Base-by-base conservation (phyloP, 2,113 vertebrate genomes). In the Gymnorhina tibicen region DNA sequence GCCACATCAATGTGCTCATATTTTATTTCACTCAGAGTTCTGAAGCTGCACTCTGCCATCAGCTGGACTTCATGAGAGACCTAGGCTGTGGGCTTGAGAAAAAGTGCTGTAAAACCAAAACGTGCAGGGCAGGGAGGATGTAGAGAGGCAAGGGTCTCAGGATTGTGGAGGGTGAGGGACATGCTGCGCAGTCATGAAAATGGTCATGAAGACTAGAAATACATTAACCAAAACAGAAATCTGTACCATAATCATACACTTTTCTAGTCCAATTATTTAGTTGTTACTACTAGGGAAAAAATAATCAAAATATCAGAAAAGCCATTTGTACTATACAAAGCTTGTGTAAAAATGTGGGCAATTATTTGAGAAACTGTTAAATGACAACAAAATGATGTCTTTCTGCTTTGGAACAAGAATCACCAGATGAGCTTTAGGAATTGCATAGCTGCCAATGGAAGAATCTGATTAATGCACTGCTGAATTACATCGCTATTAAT, bases 221-320 rank as follows among this genome's bases (percentile, higher is more conserved):
- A 67, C 22, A 96, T 92, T 94, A 92, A 96, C 20, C 63, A 88
- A 94, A 92, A 60, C 35, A 88, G 35, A 92, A 73, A 93, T 92
- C 69, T 92, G 69, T 91, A 64, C 89, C 62, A 46, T 72, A 35
- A 77, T 82, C 64, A 67, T 13, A 68, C 42, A 16, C 59, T 89
- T 92, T 90, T 85, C 64, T 60, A 89, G 76, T 56, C 44, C 60
- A 77, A 79, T 64, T 86, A 56, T 6, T 68, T 73, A 83, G 69
- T 60, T 89, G 64, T 82, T 70, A 67, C 50, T 92, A 81, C 81
- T 77, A 88, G 44, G 46, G 67, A 85, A 94, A 87, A 52, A n/a
- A 58, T 62, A 77, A 89, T 88, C 59, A 91, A 85, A 81, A 69
- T 58, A 89, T 37, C 56, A 82, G 56, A 85, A 95, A 94, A 59